phyloP scores from a whole-genome alignment of 1,140 invertebrate genomes.

The Drosophila tristis region DNA sequence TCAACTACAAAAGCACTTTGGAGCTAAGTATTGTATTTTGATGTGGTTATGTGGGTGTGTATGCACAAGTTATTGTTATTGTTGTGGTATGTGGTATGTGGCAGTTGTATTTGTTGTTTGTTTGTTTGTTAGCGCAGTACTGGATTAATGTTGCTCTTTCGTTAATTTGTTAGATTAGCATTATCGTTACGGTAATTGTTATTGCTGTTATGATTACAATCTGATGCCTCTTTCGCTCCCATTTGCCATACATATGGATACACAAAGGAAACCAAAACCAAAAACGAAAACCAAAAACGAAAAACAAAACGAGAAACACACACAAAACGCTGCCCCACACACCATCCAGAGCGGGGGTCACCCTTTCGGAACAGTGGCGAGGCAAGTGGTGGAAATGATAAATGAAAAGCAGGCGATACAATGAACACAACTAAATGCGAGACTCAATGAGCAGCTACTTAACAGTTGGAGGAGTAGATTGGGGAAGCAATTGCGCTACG shows the following conservation, averaged over 20 bases:
- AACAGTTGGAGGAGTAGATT: slow-evolving; percentile 4
- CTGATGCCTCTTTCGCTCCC: slow-evolving; percentile 84
- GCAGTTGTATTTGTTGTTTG: slow-evolving; percentile 11
- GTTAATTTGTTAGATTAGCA: slow-evolving; percentile 36
- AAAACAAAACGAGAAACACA: slow-evolving; percentile 1
- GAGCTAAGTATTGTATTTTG: slow-evolving; percentile 45
- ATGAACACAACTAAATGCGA: slow-evolving; percentile 40
- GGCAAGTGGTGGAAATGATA: neutral
- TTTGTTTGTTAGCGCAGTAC: slow-evolving; percentile 13
- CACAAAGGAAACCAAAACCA: slow-evolving; percentile 45
- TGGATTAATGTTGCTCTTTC: slow-evolving; percentile 34
- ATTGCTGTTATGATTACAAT: slow-evolving; percentile 73
- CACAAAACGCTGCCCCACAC: neutral
- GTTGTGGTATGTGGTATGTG: slow-evolving; percentile 8
- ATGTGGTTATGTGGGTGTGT: neutral
- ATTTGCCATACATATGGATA: slow-evolving; percentile 83
- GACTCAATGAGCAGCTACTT: slow-evolving; percentile 49
- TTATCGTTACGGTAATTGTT: slow-evolving; percentile 49
- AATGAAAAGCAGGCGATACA: slow-evolving; percentile 55
- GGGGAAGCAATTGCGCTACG: slow-evolving; percentile 33
- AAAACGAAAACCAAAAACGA: too few species aligned
- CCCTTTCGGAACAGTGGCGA: too few species aligned
- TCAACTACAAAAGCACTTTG: slow-evolving; percentile 70
- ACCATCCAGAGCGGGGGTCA: neutral
- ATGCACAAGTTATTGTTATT: slow-evolving; percentile 29